Evolutionary conservation across 2,113 vertebrate species (phyloP).

Genomic region (Atherinomorus stipes): DNA sequence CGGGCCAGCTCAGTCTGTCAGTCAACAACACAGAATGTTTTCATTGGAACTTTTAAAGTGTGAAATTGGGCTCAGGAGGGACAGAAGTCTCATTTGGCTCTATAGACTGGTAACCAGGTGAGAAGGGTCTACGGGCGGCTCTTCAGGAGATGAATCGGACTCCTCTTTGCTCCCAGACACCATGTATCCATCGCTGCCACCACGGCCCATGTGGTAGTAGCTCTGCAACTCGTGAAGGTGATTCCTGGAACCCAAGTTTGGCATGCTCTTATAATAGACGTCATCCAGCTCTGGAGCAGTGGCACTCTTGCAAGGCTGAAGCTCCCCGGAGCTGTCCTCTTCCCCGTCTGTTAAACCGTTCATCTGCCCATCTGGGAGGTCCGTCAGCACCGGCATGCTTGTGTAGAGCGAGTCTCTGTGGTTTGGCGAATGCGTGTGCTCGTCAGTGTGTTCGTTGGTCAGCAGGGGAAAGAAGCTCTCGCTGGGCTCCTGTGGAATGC

Average conservation of each 20-base stretch:
- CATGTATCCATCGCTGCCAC: slow-evolving; percentile 97
- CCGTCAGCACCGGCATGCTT: slow-evolving; percentile 95
- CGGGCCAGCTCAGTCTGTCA: slow-evolving; percentile 62
- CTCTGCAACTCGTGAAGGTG: slow-evolving; percentile 95
- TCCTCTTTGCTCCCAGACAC: slow-evolving; percentile 93
- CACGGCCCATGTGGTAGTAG: slow-evolving; percentile 97
- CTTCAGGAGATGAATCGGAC: slow-evolving; percentile 89
- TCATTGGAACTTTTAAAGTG: slow-evolving; percentile 60
- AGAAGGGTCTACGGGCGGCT: slow-evolving; percentile 88
- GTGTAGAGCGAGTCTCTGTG: slow-evolving; percentile 97
- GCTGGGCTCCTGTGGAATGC: slow-evolving; percentile 93
- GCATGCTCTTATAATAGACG: slow-evolving; percentile 99
- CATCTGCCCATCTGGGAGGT: slow-evolving; percentile 84
- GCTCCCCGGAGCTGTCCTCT: slow-evolving; percentile 86
- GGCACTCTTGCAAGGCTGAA: slow-evolving; percentile 87
- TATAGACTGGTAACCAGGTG: slow-evolving; percentile 99
- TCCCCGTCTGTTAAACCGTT: slow-evolving; percentile 84
- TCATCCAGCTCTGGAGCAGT: slow-evolving; percentile 88
- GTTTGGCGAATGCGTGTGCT: slow-evolving; percentile 82
- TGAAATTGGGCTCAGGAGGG: slow-evolving; percentile 55
- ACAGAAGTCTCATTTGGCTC: slow-evolving; percentile 77
- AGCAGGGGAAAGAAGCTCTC: slow-evolving; percentile 98
- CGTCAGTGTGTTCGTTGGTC: slow-evolving; percentile 93
- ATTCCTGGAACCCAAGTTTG: slow-evolving; percentile 95
- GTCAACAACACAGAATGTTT: slow-evolving; percentile 69